phyloP scores from a whole-genome alignment of 2,113 vertebrate species.

The Semnopithecus entellus region DNA sequence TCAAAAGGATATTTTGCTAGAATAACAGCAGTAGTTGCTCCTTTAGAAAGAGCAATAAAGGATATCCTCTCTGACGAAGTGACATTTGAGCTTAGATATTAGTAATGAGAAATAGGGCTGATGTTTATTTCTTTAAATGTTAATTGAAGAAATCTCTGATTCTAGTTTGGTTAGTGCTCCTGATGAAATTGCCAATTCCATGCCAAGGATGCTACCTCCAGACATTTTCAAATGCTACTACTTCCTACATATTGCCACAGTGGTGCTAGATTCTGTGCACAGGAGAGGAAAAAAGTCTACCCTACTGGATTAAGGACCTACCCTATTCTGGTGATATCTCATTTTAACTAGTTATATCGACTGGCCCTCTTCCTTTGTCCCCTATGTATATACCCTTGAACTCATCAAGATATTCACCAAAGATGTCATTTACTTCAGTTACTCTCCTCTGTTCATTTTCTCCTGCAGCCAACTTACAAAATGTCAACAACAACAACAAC shows the following conservation, averaged over 20 bases:
- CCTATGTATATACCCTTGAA: not conserved
- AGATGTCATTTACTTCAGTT: not conserved
- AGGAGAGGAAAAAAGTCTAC: not conserved
- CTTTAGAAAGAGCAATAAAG: not conserved
- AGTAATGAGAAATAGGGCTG: not conserved
- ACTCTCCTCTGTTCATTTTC: not conserved
- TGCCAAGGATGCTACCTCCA: not conserved
- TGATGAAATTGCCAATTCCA: not conserved
- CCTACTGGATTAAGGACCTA: too few species aligned
- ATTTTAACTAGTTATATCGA: too few species aligned
- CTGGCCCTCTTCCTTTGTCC: too few species aligned
- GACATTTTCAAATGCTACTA: not conserved
- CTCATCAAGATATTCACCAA: not conserved
- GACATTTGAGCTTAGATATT: not conserved
- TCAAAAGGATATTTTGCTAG: not conserved
- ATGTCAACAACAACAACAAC: not conserved
- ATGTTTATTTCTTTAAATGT: not conserved
- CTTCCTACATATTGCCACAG: rapidly evolving
- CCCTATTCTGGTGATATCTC: too few species aligned
- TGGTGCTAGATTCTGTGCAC: not conserved
- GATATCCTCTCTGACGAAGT: not conserved
- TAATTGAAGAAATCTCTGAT: not conserved
- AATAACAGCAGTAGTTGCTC: not conserved
- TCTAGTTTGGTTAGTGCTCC: not conserved
- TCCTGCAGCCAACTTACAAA: not conserved